phyloP scores from a whole-genome alignment of 2,113 vertebrate species.

The Phrynosoma platyrhinos region DNA sequence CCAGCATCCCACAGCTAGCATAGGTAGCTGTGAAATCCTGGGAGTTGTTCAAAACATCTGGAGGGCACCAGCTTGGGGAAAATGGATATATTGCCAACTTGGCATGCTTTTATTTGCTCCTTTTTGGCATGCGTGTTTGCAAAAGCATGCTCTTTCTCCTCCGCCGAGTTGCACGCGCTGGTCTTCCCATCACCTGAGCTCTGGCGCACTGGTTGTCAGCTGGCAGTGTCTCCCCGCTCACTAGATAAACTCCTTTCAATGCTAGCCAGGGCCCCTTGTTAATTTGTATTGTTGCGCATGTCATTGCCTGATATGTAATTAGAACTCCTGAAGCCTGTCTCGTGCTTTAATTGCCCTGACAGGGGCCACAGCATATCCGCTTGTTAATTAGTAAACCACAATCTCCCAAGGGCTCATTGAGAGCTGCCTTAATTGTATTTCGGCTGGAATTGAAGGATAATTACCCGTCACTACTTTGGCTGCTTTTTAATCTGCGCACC shows the following conservation, averaged over 20 bases:
- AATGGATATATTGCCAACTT: too few relatives aligned
- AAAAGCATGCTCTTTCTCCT: background rate
- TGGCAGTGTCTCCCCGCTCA: slow-evolving; percentile 17
- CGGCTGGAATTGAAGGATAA: slow-evolving; percentile 80
- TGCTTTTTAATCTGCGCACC: slow-evolving; percentile 70
- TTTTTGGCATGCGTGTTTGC: background rate
- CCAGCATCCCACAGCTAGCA: too few relatives aligned
- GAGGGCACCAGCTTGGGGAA: too few relatives aligned
- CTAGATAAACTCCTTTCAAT: slow-evolving; percentile 50
- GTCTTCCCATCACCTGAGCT: background rate
- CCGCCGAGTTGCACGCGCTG: background rate
- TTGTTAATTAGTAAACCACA: slow-evolving; percentile 86
- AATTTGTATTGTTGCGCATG: slow-evolving; percentile 71
- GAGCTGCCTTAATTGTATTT: slow-evolving; percentile 81
- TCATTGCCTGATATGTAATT: slow-evolving; percentile 68
- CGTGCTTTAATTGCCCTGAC: slow-evolving; percentile 79
- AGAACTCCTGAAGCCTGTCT: slow-evolving; percentile 73
- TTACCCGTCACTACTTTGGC: slow-evolving; percentile 73
- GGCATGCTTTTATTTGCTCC: background rate
- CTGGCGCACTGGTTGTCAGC: slow-evolving; percentile 33
- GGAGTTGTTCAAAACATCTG: too few relatives aligned
- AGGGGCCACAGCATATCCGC: slow-evolving; percentile 80
- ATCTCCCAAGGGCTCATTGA: slow-evolving; percentile 78
- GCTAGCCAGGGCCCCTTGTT: slow-evolving; percentile 59
- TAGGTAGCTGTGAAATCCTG: too few relatives aligned